Base-by-base conservation (phyloP, 2,888 invertebrate species). In the Platypus cylindrus region DNA sequence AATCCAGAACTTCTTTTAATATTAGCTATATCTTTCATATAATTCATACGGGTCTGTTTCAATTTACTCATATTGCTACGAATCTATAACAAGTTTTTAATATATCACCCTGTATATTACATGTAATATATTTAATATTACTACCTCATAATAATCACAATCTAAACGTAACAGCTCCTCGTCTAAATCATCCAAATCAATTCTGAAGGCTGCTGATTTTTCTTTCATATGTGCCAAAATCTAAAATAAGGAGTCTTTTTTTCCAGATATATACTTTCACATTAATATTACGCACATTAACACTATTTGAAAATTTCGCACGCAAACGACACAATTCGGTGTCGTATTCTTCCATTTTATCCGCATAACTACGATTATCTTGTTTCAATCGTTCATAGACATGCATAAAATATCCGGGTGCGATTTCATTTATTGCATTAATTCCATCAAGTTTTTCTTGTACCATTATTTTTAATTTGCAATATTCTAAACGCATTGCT, bases 381-480 rank as follows among this genome's bases (percentile, higher is more conserved):
- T 67, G 64, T 51, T 68, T 67, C 38, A 70, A 50, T 48, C 69
- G 68, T 51, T 70, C 70, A 54, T 66, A 71, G 51, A 70, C 67
- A 40, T 66, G 64, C 42, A 70, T 48, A 40, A 66, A 64, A 23
- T 67, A 55, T 29, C 65, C 64, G 20, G 64, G 68, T 3, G 65
- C 67, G 25, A 70, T 55, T 40, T 63, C 64, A 47, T 70, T 67
- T 29, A 60, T 37, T 7, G 46, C 48, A 25, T 49, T 45, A 17
- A 59, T 49, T 11, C 48, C 50, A 3, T 45, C 45, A 34, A 58
- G 51, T 36, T 58, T 56, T 33, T 56, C 55, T 1, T 44, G 44
- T 2, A 61, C 51, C 25, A 47, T 48, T 28, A 57, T 52, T 35
- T 56, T 49, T 11, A 58, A 39, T 35, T 52, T 53, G 13, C 62